Conservation (phyloP, 2,797 vertebrate genomes). For the Pseudochaenichthys georgianus region DNA sequence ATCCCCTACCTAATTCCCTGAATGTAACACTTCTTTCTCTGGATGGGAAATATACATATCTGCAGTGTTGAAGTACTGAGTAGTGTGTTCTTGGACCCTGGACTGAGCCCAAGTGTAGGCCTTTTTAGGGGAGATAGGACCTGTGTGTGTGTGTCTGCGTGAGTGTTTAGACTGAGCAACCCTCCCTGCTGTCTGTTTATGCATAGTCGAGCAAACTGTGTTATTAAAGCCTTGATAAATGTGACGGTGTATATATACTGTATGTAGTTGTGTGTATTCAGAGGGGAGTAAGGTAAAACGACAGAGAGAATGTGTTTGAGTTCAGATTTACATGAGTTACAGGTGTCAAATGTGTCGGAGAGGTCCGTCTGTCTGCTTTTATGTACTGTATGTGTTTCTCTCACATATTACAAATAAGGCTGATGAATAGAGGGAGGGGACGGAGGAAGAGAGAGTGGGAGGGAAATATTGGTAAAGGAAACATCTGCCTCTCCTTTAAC, state of each 20-base stretch:
- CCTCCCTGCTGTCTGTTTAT: constrained; percentile 74
- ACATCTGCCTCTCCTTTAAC: constrained; percentile 71
- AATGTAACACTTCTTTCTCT: constrained; percentile 5
- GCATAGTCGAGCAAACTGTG: constrained; percentile 56
- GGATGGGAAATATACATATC: constrained; percentile 20
- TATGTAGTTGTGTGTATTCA: constrained; percentile 21
- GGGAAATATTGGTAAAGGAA: constrained; percentile 62
- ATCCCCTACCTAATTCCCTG: constrained; percentile 22
- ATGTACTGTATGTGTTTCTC: neutral
- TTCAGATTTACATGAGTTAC: constrained; percentile 25
- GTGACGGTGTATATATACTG: constrained; percentile 26
- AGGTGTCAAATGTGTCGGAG: constrained; percentile 31
- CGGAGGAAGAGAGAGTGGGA: constrained; percentile 42
- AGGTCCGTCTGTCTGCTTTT: neutral
- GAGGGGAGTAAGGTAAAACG: neutral
- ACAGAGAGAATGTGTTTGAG: constrained; percentile 6
- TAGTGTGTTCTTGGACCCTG: constrained; percentile 55
- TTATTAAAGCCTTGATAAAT: constrained; percentile 65
- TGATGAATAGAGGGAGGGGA: constrained; percentile 20
- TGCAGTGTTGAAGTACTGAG: constrained; percentile 58
- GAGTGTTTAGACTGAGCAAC: constrained; percentile 73
- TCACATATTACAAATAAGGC: neutral
- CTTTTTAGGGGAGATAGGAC: constrained; percentile 76
- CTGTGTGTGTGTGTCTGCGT: constrained; percentile 50
- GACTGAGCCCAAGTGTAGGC: constrained; percentile 60